These are phyloP conservation scores for Turdus rufiventris DNA, from an alignment of 2,113 vertebrate genomes.

Conservation along the genomic window DNA sequence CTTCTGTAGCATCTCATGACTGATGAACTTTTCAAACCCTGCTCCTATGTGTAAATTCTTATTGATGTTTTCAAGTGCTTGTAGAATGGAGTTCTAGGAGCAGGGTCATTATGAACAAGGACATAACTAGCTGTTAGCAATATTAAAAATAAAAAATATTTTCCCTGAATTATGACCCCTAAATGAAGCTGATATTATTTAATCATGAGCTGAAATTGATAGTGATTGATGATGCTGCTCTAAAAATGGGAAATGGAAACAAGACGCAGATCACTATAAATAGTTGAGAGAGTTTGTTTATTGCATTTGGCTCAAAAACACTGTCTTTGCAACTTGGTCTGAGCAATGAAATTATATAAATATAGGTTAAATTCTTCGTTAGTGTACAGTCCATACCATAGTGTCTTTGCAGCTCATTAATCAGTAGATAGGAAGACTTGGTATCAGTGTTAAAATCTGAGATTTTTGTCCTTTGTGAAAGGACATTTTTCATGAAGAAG, in stretches of 20 bases:
- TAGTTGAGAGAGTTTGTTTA: background rate
- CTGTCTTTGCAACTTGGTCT: background rate
- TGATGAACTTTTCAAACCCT: background rate
- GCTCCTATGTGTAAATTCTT: background rate
- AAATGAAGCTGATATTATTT: constrained; percentile 3
- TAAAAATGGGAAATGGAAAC: background rate
- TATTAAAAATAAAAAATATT: background rate
- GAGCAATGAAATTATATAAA: background rate
- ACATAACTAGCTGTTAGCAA: background rate
- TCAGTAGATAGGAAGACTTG: background rate
- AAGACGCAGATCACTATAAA: background rate
- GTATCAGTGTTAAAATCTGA: background rate
- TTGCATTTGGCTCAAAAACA: background rate
- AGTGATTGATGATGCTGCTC: background rate
- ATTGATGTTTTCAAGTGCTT: background rate
- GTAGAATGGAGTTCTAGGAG: background rate
- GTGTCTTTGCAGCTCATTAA: background rate
- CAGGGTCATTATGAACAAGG: background rate
- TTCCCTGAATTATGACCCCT: background rate
- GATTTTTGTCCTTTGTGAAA: background rate
- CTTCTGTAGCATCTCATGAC: background rate
- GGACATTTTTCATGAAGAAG: background rate
- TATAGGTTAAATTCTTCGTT: background rate
- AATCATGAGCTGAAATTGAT: constrained; percentile 1
- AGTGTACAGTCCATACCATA: background rate